Base-by-base conservation (phyloP, 2,888 invertebrate genomes). In the Apeira syringaria region DNA sequence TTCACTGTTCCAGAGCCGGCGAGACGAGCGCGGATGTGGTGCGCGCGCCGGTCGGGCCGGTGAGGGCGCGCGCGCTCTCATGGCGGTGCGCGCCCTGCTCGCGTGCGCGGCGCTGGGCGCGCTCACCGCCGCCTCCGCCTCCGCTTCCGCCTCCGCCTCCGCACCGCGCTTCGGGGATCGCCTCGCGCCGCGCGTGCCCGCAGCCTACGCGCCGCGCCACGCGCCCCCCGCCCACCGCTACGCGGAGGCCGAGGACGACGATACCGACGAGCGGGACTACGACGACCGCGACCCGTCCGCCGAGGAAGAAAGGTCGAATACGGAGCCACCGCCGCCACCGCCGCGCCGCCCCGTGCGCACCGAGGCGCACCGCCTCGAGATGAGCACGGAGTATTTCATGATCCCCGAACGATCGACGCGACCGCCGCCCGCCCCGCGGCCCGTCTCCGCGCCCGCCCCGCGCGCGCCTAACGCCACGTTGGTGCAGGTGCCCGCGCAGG, bases 331-430 rank as follows among this genome's bases (percentile, higher is more conserved):
- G 5, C 73, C 76, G 4, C 75, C 73, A 25, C 76, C 76, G 2
- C 76, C 74, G 36, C 79, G 80, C 22, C 80, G 82, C 11, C 83
- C 87, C 30, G 77, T 76, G 17, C 79, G 84, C 44, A 82, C 87
- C 24, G 81, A 86, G 62, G 82, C 89, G 31, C 90, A 92, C 56
- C 92, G 93, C 13, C 83, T 94, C 30, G 95, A 96, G 80, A 93
- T 96, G 92, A 96, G 95, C 80, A 96, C 96, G 3, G 96, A 96
- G 79, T 96, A 94, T 83, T 96, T 96, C 79, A 90, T 95, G 58
- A 91, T 96, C 61, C 96, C 96, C 20, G 90, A 92, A 60, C 89
- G 86, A 48, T 62, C 64, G 10, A 65, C 77, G 30, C 69, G 68
- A 41, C 70, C 68, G 29, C 78, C 87, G 43, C 74, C 54, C 56